phyloP scores from a whole-genome alignment of 92 coral and sea anemone species.

The Isaurus tuberculatus region DNA sequence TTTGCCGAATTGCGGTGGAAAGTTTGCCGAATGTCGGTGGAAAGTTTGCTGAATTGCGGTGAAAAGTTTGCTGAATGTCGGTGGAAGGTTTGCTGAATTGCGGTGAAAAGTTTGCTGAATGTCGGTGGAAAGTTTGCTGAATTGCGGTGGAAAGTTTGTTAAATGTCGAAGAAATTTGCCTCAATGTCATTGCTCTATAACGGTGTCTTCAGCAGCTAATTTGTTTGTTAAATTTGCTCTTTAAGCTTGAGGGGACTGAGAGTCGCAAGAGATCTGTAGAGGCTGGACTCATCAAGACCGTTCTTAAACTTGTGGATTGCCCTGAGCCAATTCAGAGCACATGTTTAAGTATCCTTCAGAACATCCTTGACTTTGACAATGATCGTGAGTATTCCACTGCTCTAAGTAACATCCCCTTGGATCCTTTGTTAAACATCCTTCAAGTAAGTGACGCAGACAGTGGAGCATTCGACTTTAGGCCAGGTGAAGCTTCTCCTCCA shows the following conservation, averaged over 20 bases:
- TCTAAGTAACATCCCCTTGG: conserved; percentile 84
- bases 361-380: conserved; percentile 91
- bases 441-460: conserved; percentile 84
- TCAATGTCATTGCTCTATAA: too few relatives aligned
- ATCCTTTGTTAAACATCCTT: conserved; percentile 87
- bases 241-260: conserved; percentile 96
- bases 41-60: too few relatives aligned
- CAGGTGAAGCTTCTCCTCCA: conserved; percentile 83
- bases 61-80: too few relatives aligned
- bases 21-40: too few relatives aligned
- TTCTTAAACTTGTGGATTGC: conserved; percentile 87
- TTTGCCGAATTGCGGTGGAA: too few relatives aligned
- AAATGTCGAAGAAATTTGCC: too few relatives aligned
- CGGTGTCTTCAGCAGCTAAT: too few relatives aligned
- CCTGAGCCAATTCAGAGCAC: conserved; percentile 96
- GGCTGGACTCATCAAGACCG: conserved; percentile 95
- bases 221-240: not conserved
- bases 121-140: too few relatives aligned
- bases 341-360: conserved; percentile 89
- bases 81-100: too few relatives aligned
- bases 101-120: too few relatives aligned
- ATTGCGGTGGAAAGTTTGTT: too few relatives aligned
- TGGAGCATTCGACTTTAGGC: conserved; percentile 82
- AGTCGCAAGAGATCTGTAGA: conserved; percentile 96
- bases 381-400: conserved; percentile 96